phyloP scores from a whole-genome alignment of 2,113 vertebrate genomes.

The Hassar affinis region DNA sequence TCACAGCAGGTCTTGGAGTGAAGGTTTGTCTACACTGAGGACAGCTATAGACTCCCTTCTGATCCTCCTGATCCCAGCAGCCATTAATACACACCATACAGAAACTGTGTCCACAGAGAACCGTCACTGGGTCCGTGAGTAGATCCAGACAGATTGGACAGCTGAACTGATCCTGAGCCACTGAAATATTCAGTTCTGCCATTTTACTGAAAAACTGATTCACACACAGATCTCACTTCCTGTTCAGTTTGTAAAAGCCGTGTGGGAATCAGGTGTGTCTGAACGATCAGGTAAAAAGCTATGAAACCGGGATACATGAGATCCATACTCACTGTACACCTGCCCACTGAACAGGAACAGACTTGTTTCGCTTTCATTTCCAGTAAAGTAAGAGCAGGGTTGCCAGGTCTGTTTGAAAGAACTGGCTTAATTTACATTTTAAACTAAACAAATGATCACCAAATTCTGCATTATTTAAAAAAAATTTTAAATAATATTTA shows the following conservation, averaged over 20 bases:
- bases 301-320: neutral
- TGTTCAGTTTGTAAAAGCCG: slow-evolving; percentile 1
- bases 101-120: neutral
- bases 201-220: too few relatives aligned
- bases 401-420: neutral
- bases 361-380: neutral
- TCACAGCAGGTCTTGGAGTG: slow-evolving; percentile 8
- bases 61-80: neutral
- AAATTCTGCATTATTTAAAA: neutral
- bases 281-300: neutral
- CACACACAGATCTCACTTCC: too few relatives aligned
- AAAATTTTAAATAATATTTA: too few relatives aligned
- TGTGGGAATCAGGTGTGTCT: slow-evolving; percentile 1
- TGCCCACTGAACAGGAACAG: neutral
- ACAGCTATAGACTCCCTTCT: neutral
- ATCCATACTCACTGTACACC: neutral
- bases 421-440: too few relatives aligned
- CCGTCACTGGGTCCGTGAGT: neutral
- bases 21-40: neutral
- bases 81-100: neutral
- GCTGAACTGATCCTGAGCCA: too few relatives aligned
- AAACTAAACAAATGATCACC: neutral
- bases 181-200: too few relatives aligned
- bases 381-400: neutral
- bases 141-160: neutral